Percentiles rank a stretch among this genome's conserved stretches.
phyloP scores from a whole-genome alignment of 2,113 vertebrate genomes.

The Paramormyrops kingsleyae region DNA sequence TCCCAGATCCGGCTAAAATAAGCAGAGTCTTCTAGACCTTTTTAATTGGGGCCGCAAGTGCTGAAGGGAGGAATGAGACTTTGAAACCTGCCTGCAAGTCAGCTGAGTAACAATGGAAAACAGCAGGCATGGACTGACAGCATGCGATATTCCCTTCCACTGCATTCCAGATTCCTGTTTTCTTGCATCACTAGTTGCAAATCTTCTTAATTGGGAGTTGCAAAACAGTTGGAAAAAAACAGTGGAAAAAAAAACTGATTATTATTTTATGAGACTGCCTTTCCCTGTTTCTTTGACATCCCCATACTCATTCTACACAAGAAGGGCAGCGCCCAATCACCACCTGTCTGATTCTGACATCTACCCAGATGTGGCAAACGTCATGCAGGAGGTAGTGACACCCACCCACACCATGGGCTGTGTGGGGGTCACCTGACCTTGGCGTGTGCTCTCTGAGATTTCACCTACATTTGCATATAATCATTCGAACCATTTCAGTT shows the following conservation, averaged over 20 bases:
- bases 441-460: not conserved
- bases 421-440: not conserved
- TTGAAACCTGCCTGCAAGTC: not conserved
- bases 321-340: no score
- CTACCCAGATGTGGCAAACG: not conserved
- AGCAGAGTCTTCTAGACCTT: not conserved
- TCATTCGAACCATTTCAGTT: slow-evolving; percentile 18
- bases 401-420: not conserved
- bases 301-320: not conserved
- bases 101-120: not conserved
- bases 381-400: not conserved
- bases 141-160: not conserved
- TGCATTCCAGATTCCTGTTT: not conserved
- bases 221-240: not conserved
- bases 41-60: not conserved
- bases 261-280: not conserved
- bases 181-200: not conserved
- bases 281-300: not conserved
- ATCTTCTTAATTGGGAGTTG: not conserved
- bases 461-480: not conserved
- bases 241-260: not conserved
- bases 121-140: not conserved
- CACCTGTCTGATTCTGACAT: not conserved
- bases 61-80: not conserved
- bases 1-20: slow-evolving; percentile 6